A percentile compares a stretch with the other conserved stretches of the same genome.
These are phyloP conservation scores for Brachyptera putata DNA, from an alignment of 2,888 invertebrate genomes.

Conservation along the genomic window DNA sequence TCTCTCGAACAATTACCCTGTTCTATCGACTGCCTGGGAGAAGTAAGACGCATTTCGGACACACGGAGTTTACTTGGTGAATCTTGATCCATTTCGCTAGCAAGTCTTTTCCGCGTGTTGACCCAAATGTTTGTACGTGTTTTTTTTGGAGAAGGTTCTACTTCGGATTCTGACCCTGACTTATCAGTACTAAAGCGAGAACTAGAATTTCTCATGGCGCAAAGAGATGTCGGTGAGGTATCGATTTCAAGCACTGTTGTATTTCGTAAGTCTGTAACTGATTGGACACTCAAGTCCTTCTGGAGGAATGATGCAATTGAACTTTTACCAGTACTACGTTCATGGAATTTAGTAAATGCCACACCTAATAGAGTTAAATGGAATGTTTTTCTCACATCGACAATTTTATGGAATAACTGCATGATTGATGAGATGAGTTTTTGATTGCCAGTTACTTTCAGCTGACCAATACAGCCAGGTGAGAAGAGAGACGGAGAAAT, in stretches of 20 bases:
- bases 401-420: conserved; percentile 36
- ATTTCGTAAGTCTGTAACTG: conserved; percentile 45
- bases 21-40: neutral
- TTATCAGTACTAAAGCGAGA: conserved; percentile 48
- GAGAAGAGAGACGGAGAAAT: conserved; percentile 62
- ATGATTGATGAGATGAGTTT: conserved; percentile 32
- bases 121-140: conserved; percentile 51
- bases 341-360: conserved; percentile 77
- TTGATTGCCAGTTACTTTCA: conserved; percentile 48
- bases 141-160: conserved; percentile 74
- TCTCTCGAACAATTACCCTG: neutral
- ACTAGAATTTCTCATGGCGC: neutral
- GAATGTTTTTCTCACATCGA: conserved; percentile 56
- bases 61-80: conserved; percentile 67
- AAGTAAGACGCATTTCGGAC: conserved; percentile 61
- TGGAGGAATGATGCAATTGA: conserved; percentile 71
- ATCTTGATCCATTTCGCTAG: conserved; percentile 47
- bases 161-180: conserved; percentile 58
- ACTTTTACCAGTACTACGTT: conserved; percentile 61
- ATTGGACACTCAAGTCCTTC: conserved; percentile 74
- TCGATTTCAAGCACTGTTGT: conserved; percentile 5
- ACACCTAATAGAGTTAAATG: conserved; percentile 76
- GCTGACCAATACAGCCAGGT: conserved; percentile 46
- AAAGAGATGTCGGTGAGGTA: neutral
- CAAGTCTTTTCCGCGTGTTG: conserved; percentile 19